These are phyloP conservation scores for Cephonodes hylas DNA, from an alignment of 2,888 invertebrate genomes.

Conservation along the genomic window DNA sequence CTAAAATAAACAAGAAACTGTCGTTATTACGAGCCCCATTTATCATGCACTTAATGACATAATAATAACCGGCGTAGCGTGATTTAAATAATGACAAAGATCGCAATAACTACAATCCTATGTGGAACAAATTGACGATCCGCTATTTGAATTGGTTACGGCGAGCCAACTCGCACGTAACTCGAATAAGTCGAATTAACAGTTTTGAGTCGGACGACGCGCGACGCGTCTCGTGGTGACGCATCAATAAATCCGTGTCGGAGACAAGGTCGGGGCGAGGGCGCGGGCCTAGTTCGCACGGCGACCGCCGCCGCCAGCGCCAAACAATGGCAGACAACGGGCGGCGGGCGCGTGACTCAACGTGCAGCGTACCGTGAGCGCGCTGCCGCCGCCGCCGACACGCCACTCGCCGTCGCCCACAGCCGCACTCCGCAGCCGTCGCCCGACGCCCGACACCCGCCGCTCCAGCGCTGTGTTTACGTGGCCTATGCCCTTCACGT, in stretches of 20 bases:
- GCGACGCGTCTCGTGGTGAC: slow-evolving; percentile 57
- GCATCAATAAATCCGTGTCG: slow-evolving; percentile 76
- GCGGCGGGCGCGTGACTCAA: slow-evolving; percentile 59
- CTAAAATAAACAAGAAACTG: not conserved
- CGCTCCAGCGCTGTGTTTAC: slow-evolving; percentile 17
- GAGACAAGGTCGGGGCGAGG: slow-evolving; percentile 77
- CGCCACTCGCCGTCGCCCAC: not conserved
- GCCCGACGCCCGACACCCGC: not conserved
- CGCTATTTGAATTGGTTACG: slow-evolving; percentile 39
- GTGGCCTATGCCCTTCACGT: slow-evolving; percentile 23
- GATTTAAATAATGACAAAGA: slow-evolving; percentile 13
- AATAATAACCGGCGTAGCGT: slow-evolving; percentile 16
- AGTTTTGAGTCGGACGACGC: slow-evolving; percentile 29
- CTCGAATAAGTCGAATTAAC: slow-evolving; percentile 26
- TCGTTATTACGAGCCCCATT: not conserved
- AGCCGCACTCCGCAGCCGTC: not conserved
- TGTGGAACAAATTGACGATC: slow-evolving; percentile 31
- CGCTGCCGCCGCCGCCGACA: slow-evolving; percentile 2
- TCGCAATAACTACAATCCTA: slow-evolving; percentile 23
- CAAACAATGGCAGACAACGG: slow-evolving; percentile 59
- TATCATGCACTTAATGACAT: not conserved
- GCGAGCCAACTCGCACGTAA: slow-evolving; percentile 39
- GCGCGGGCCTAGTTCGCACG: slow-evolving; percentile 63
- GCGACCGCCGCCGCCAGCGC: slow-evolving; percentile 42
- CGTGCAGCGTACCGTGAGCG: slow-evolving; percentile 19